Evolutionary conservation across 2,888 invertebrate genomes (phyloP).

Genomic region (Scaptomyza flava): DNA sequence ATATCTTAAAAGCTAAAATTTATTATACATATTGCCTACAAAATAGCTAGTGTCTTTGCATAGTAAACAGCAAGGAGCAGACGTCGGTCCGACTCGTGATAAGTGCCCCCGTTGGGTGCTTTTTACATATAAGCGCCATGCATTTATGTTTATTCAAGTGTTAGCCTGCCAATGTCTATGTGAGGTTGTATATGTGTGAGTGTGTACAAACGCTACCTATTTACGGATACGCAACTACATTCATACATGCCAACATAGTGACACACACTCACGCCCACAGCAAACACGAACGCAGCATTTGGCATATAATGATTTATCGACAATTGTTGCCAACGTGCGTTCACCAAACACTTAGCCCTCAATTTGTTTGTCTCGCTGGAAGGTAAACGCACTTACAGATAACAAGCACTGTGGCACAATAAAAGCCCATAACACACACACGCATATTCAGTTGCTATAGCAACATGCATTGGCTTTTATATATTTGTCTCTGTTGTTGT

Average conservation of each 20-base stretch:
- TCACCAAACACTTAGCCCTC: conserved; percentile 53
- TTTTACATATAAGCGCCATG: conserved; percentile 70
- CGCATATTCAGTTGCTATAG: conserved; percentile 11
- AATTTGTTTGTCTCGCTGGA: conserved; percentile 56
- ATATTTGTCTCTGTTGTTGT: conserved; percentile 11
- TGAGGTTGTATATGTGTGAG: background rate
- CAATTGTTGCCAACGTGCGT: conserved; percentile 43
- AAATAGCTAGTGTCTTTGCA: background rate
- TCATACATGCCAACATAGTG: background rate
- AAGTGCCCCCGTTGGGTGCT: conserved; percentile 73
- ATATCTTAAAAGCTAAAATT: no score
- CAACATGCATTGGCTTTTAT: background rate
- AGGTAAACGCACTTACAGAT: conserved; percentile 49
- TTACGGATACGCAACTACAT: conserved; percentile 19
- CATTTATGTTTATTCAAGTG: conserved; percentile 77
- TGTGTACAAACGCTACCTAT: conserved; percentile 42
- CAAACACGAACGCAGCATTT: conserved; percentile 41
- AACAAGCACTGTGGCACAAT: conserved; percentile 31
- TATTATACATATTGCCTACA: background rate
- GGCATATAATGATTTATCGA: conserved; percentile 75
- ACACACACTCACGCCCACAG: conserved; percentile 2
- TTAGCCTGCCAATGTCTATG: conserved; percentile 47
- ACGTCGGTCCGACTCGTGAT: conserved; percentile 46
- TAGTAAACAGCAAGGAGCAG: conserved; percentile 18
- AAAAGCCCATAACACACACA: background rate